Base-by-base conservation (phyloP, 2,888 invertebrate genomes). In the Hoplodrina blanda region DNA sequence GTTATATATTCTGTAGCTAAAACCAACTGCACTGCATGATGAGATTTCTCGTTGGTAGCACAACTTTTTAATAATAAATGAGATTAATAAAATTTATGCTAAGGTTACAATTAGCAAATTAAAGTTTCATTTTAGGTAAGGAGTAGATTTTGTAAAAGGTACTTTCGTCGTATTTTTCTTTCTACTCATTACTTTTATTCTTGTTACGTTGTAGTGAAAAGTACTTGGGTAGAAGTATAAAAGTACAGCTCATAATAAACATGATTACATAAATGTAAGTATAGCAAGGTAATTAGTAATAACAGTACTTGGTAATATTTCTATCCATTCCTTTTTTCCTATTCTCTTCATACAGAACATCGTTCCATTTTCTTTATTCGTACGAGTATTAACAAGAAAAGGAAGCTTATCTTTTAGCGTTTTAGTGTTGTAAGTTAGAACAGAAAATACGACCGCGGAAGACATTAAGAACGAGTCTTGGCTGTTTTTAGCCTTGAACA, bases 361-460 rank as follows among this genome's bases (percentile, higher is more conserved):
- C 4, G 52, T 62, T 5, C 41, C 7, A 77, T 53, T 59, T 77
- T 59, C 77, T 78, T 62, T 25, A 25, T 13, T 30, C 30, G 46
- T 37, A 15, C 11, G 30, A 46, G 60, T 60, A 68, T 73, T n/a
- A 76, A 56, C 52, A 46, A 76, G 61, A 76, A 69, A 57, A 70
- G 41, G 25, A 49, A 57, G 70, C 70, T 77, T 73, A 70, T 57
- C 20, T 57, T 62, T 61, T 69, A 69, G 57, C 71, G 41, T 4
- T 57, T 62, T 30, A 70, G 49, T 59, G 49, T 52, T 70, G 6
- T 62, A 57, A 77, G 62, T 33, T 62, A 25, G 41, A 70, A 53
- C 57, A 52, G 57, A 62, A 70, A 74, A 78, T 70, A 71, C 44
- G 57, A 78, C 44, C 53, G 33, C 57, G 57, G 53, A 57, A 78